A percentile compares a stretch with the other conserved stretches of the same genome.
Conservation (phyloP, 2,113 vertebrate genomes). For the Ibidorhyncha struthersii region DNA sequence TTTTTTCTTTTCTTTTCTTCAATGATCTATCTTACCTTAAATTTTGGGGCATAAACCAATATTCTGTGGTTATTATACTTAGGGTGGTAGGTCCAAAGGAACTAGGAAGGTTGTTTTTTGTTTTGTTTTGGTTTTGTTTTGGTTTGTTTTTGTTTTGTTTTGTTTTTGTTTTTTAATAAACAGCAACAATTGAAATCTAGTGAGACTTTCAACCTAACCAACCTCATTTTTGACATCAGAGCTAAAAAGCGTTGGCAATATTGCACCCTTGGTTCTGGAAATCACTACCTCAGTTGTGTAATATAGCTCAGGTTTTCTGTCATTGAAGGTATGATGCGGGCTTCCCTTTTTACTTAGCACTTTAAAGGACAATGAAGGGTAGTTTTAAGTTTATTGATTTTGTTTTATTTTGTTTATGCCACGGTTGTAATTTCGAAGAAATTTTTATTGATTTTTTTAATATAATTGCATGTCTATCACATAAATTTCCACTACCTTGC, state of each 20-base stretch:
- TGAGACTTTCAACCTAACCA: neutral
- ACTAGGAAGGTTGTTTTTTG: too few relatives aligned
- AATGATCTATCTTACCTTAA: neutral
- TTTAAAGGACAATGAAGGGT: neutral
- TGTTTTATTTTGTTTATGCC: neutral
- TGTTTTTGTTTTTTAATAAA: neutral
- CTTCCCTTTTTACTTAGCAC: neutral
- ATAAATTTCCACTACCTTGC: neutral
- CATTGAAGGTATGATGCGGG: neutral
- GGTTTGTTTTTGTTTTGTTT: too few relatives aligned
- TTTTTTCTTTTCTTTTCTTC: neutral
- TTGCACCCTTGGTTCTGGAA: neutral
- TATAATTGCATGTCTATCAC: neutral
- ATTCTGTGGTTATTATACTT: neutral
- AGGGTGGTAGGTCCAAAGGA: neutral
- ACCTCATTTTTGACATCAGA: neutral
- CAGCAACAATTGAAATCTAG: neutral
- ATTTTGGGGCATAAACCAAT: neutral
- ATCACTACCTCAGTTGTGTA: neutral
- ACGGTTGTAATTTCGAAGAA: neutral
- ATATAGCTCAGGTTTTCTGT: neutral
- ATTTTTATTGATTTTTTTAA: neutral
- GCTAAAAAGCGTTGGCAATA: neutral
- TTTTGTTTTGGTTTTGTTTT: neutral
- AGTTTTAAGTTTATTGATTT: constrained; percentile 32